Base-by-base conservation (phyloP, 2,797 vertebrate genomes). In the Scomberomorus guttatus region DNA sequence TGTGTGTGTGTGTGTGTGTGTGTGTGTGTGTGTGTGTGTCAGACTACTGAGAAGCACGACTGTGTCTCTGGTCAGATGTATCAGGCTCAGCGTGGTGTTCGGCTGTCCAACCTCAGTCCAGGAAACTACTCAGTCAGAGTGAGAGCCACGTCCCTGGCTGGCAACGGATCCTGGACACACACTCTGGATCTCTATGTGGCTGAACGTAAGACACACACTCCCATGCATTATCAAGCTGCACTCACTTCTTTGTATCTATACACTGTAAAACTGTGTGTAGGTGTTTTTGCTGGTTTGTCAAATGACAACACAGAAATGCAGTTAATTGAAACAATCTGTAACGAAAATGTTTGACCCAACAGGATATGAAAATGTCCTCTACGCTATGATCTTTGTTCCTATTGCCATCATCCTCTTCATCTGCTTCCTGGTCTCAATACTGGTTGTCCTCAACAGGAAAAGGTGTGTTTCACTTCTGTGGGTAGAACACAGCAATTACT, bases 111-210 rank as follows among this genome's bases (percentile, higher is more conserved):
- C 75, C 95, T 99, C 65, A 96, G 95, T 72, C 96, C 98, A 0
- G 98, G 98, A 11, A 99, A 99, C 93, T 99, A 99, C 75, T 97
- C 98, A 0, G 96, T 97, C 50, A 95, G 96, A 60, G 97, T 99
- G 62, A 95, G 98, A 82, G 98, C 98, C 72, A 98, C 96, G 1
- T 99, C 98, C 0, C 94, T 99, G 70, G 96, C 98, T 12, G 98
- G 98, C 39, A 99, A 99, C 4, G 98, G 98, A 20, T 99, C 98
- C 0, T 99, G 98, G 98, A 99, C 98, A 0, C 96, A 96, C 17
- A 89, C 93, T 1, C 82, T 98, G 74, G 94, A 96, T 56, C 96
- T 99, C 90, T 98, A 97, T 0, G 97, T 99, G 62, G 94, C 96
- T 66, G 97, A 97, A 93, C 89, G 98, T 99, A 95, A 96, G 96